A percentile compares a stretch with the other conserved stretches of the same genome.
Conservation (phyloP, 1,140 invertebrate species). For the Melanaphis sacchari region DNA sequence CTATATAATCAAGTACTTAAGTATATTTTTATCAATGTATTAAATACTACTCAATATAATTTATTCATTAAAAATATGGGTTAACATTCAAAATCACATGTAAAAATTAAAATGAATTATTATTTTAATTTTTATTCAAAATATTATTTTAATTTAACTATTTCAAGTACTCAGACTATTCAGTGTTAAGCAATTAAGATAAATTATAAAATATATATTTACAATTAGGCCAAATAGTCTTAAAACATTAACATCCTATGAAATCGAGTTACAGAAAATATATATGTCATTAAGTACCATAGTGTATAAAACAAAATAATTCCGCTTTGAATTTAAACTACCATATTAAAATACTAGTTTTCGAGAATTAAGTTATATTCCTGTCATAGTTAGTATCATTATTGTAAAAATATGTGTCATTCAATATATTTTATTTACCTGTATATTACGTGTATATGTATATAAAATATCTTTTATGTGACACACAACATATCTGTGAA, state of each 20-base stretch:
- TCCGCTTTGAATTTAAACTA: not conserved
- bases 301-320: not conserved
- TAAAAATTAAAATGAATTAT: not conserved
- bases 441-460: not conserved
- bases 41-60: not conserved
- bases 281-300: not conserved
- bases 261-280: not conserved
- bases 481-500: not conserved
- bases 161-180: not conserved
- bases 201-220: not conserved
- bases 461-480: not conserved
- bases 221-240: not conserved
- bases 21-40: not conserved
- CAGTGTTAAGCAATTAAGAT: not conserved
- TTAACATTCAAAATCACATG: not conserved
- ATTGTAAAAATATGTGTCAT: not conserved
- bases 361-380: not conserved
- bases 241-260: not conserved
- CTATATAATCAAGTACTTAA: not conserved
- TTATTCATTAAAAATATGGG: not conserved
- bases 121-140: no score
- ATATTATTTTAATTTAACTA: not conserved
- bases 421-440: not conserved
- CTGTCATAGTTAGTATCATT: not conserved
- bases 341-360: constrained; percentile 9